Conservation (phyloP, 1,140 invertebrate genomes). For the Archivesica marissinica region DNA sequence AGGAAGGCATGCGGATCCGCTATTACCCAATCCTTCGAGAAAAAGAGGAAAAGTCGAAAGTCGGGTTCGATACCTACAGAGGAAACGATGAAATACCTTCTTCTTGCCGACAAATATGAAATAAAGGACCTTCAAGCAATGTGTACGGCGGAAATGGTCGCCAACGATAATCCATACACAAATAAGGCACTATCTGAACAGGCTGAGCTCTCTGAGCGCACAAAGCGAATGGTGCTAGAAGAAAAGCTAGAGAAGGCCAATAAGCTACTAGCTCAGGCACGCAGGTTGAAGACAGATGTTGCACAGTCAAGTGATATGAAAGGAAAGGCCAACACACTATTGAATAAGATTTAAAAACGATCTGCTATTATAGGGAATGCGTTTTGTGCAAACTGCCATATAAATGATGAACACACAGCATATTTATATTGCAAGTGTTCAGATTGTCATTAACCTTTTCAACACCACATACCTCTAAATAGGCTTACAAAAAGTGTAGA, state of each 20-base stretch:
- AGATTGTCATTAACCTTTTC: no score
- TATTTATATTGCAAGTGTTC: no score
- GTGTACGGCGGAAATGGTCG: constrained; percentile 30
- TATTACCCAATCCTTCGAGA: constrained; percentile 25
- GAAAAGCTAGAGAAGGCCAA: constrained; percentile 32
- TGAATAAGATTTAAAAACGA: no score
- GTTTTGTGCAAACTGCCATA: no score
- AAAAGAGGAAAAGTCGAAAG: constrained; percentile 1
- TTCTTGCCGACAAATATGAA: constrained; percentile 43
- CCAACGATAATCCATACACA: constrained; percentile 41
- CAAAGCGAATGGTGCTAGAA: constrained; percentile 11
- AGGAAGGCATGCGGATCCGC: constrained; percentile 3
- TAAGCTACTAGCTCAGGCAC: constrained; percentile 1
- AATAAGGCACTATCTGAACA: background rate
- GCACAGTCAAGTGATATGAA: background rate
- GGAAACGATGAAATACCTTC: constrained; percentile 9
- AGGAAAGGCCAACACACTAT: no score
- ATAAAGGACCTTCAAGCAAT: constrained; percentile 14
- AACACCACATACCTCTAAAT: no score
- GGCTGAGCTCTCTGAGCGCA: constrained; percentile 26
- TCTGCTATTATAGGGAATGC: no score
- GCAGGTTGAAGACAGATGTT: background rate
- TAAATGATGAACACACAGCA: no score
- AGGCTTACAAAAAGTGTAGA: no score
- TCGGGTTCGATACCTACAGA: constrained; percentile 16